Conservation (phyloP, 2,113 vertebrate species). For the Lophochroa leadbeateri region DNA sequence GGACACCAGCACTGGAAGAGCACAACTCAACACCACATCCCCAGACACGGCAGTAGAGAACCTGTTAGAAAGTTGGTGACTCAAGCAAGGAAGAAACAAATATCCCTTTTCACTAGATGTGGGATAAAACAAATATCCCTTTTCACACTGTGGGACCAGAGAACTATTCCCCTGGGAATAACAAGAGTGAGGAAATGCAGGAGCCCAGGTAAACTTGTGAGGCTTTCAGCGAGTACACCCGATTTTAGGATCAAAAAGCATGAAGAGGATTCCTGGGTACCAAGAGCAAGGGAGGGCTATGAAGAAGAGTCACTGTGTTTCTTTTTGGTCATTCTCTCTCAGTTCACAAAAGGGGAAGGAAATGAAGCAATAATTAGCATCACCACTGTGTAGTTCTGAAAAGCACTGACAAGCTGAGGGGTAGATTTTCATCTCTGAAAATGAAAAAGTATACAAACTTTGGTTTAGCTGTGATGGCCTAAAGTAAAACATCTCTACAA, state of each 20-base stretch:
- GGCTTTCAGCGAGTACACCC: not conserved
- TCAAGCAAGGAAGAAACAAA: not conserved
- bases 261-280: not conserved
- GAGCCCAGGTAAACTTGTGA: not conserved
- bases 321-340: not conserved
- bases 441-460: not conserved
- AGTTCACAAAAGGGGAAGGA: not conserved
- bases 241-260: not conserved
- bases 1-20: not conserved
- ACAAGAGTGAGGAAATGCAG: not conserved
- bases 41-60: fast-evolving
- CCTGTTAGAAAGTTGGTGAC: not conserved
- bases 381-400: not conserved
- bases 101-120: fast-evolving
- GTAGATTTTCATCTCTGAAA: not conserved
- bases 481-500: not conserved
- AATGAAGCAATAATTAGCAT: constrained; percentile 11
- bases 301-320: not conserved
- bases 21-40: not conserved
- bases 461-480: not conserved
- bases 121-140: not conserved
- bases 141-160: fast-evolving
- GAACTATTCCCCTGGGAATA: not conserved
- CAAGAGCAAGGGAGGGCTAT: not conserved
- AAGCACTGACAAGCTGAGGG: not conserved